Evolutionary conservation across 2,113 vertebrate species (phyloP).

Genomic region (Lagopus muta): DNA sequence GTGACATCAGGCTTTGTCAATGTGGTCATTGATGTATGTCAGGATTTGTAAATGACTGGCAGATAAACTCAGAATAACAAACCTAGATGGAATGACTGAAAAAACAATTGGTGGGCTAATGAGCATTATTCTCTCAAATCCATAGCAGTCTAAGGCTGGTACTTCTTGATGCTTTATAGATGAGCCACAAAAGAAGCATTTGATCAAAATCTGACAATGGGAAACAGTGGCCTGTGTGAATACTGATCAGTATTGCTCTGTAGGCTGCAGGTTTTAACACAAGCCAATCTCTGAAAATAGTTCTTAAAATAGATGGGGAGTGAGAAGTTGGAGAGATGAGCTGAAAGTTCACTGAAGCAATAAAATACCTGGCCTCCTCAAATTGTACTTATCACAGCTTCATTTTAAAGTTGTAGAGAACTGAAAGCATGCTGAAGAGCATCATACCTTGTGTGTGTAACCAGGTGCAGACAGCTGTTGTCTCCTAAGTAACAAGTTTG

Average conservation of each 20-base stretch:
- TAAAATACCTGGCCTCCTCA: background rate
- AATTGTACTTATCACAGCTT: background rate
- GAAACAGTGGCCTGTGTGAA: background rate
- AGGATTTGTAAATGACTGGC: background rate
- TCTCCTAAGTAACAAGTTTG: background rate
- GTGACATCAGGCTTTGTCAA: background rate
- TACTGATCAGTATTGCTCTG: background rate
- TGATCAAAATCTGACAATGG: background rate
- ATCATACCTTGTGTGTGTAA: background rate
- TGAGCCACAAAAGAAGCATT: background rate
- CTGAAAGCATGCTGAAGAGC: background rate
- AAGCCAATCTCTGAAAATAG: background rate
- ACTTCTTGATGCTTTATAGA: background rate
- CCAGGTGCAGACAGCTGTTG: background rate
- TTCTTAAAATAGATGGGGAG: background rate
- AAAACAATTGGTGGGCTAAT: background rate
- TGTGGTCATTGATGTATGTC: accelerated
- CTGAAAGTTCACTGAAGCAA: background rate
- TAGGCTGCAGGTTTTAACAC: background rate
- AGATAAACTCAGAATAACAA: background rate
- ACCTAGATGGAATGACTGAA: background rate
- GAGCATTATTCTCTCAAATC: background rate
- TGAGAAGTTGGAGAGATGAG: background rate
- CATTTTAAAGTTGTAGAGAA: background rate
- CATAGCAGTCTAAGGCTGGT: background rate